Conservation (phyloP, 2,113 vertebrate species). For the Rhinichthys klamathensis region DNA sequence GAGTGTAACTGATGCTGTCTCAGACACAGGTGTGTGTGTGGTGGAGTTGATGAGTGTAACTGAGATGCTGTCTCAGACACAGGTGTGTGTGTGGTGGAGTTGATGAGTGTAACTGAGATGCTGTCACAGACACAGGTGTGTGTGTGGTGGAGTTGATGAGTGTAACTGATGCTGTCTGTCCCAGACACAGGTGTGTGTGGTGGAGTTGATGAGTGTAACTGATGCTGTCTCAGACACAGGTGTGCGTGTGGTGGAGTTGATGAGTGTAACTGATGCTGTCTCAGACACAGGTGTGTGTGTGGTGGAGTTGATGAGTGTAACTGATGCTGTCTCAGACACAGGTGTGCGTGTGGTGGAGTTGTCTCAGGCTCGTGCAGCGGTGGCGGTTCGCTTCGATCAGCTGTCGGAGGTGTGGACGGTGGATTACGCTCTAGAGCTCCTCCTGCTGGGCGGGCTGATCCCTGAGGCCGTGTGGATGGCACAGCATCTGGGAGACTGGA, state of each 20-base stretch:
- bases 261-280: too few relatives aligned
- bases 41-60: constrained; percentile 63
- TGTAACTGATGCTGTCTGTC: background rate
- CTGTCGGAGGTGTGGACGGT: constrained; percentile 90
- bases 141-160: constrained; percentile 63
- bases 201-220: constrained; percentile 63
- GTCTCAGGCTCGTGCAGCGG: constrained; percentile 72
- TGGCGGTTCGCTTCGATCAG: constrained; percentile 78
- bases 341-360: constrained; percentile 56
- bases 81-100: constrained; percentile 5
- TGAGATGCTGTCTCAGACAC: background rate
- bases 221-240: background rate
- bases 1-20: too few relatives aligned
- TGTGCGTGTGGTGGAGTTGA: constrained; percentile 63
- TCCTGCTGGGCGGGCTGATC: constrained; percentile 86
- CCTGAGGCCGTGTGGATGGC: constrained; percentile 92
- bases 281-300: too few relatives aligned
- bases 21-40: background rate
- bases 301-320: too few relatives aligned
- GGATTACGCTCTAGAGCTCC: constrained; percentile 87
- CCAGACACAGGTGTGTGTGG: background rate
- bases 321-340: background rate
- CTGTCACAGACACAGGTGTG: background rate
- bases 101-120: constrained; percentile 53
- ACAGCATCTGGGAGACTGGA: constrained; percentile 90